Evolutionary conservation across 2,888 invertebrate genomes (phyloP).

Genomic region (Diadromus collaris): DNA sequence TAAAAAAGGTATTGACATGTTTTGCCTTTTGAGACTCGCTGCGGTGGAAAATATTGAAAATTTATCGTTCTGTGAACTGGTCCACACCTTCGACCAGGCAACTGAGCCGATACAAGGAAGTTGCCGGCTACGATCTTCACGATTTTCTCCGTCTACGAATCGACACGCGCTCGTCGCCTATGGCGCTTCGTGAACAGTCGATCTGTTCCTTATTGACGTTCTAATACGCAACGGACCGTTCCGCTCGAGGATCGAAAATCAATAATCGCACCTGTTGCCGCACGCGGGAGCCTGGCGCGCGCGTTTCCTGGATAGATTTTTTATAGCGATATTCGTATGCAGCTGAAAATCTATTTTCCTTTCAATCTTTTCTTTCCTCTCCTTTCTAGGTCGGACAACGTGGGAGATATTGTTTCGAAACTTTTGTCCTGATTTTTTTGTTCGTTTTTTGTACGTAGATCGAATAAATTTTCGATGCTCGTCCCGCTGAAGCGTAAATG

Average conservation of each 20-base stretch:
- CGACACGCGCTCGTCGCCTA: background rate
- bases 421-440: background rate
- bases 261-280: background rate
- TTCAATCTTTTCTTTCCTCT: background rate
- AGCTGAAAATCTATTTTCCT: background rate
- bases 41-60: background rate
- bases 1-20: background rate
- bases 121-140: background rate
- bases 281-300: background rate
- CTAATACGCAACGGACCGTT: background rate
- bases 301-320: background rate
- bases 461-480: constrained; percentile 5
- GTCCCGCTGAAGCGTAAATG: background rate
- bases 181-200: background rate
- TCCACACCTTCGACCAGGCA: background rate
- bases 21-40: background rate
- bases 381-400: background rate
- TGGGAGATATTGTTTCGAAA: background rate
- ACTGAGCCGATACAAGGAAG: background rate
- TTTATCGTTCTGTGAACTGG: background rate
- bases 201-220: background rate
- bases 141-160: background rate
- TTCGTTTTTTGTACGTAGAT: background rate
- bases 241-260: background rate
- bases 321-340: background rate